Evolutionary conservation across 1,140 invertebrate genomes (phyloP).

Genomic region (Diuraphis noxia): DNA sequence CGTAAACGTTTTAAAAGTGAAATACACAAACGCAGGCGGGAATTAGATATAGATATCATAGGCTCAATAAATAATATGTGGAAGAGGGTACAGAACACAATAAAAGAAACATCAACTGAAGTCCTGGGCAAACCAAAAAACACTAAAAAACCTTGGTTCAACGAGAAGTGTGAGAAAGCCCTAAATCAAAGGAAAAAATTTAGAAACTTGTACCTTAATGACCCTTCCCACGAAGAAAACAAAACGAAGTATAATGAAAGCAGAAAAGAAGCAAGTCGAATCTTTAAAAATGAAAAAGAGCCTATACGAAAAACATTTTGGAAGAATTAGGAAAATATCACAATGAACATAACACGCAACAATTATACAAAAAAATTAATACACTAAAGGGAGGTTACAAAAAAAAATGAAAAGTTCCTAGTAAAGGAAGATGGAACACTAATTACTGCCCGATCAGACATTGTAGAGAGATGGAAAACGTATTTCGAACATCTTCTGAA

Average conservation of each 20-base stretch:
- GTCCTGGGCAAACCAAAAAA: background rate
- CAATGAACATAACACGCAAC: no score
- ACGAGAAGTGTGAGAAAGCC: background rate
- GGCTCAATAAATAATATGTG: background rate
- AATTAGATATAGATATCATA: background rate
- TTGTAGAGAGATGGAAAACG: background rate
- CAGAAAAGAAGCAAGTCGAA: background rate
- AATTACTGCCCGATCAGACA: conserved; percentile 11
- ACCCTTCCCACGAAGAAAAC: background rate
- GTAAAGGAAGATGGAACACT: conserved; percentile 21
- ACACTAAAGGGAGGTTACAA: conserved; percentile 2
- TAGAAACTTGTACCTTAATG: background rate
- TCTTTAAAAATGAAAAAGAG: conserved; percentile 17
- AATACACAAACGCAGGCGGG: background rate
- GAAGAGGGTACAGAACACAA: background rate
- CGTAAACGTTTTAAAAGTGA: background rate
- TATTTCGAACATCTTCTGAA: conserved; percentile 1
- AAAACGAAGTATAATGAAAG: conserved; percentile 14
- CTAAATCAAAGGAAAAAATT: background rate
- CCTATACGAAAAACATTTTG: background rate
- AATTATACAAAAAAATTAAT: conserved; percentile 32
- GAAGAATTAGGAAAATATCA: no score
- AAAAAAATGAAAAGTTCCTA: conserved; percentile 33
- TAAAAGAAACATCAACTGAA: background rate
- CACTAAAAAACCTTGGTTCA: background rate